These are phyloP conservation scores for Perdita meconis DNA, from an alignment of 2,888 invertebrate genomes.

Conservation along the genomic window DNA sequence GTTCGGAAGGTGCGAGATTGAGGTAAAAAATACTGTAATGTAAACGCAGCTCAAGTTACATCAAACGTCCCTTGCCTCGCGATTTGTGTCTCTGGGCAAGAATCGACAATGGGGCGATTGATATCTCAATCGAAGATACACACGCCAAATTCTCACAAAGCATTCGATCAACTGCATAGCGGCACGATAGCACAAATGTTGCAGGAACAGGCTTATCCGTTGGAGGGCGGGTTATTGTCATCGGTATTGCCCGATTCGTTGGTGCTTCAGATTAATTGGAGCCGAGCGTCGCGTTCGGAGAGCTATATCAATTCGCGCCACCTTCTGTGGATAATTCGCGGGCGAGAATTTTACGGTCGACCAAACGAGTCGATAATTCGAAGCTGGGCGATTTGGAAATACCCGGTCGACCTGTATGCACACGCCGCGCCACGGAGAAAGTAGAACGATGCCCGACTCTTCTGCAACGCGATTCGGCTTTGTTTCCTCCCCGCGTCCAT, in stretches of 20 bases:
- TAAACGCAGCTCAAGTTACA: too few species aligned
- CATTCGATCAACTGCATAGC: constrained; percentile 7
- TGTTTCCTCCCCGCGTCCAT: constrained; percentile 11
- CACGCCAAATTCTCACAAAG: constrained; percentile 51
- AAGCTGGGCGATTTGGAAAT: constrained; percentile 8
- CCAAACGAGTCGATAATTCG: constrained; percentile 40
- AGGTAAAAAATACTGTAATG: too few species aligned
- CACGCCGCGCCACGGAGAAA: constrained; percentile 7
- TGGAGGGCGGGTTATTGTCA: constrained; percentile 41
- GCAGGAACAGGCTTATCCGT: constrained; percentile 28
- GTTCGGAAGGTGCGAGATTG: too few species aligned
- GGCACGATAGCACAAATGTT: constrained; percentile 41
- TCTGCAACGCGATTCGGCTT: neutral
- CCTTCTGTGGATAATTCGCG: constrained; percentile 56
- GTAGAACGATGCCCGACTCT: constrained; percentile 4
- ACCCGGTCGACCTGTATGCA: neutral
- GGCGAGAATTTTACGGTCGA: constrained; percentile 31
- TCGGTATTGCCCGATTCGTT: constrained; percentile 39
- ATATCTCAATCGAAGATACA: constrained; percentile 48
- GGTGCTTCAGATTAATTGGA: constrained; percentile 65
- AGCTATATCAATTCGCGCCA: constrained; percentile 46
- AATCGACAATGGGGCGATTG: too few species aligned
- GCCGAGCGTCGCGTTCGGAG: constrained; percentile 7
- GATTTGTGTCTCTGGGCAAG: too few species aligned
- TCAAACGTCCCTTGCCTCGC: too few species aligned